Base-by-base conservation (phyloP, 1,140 invertebrate species). In the Bactericera cockerelli region DNA sequence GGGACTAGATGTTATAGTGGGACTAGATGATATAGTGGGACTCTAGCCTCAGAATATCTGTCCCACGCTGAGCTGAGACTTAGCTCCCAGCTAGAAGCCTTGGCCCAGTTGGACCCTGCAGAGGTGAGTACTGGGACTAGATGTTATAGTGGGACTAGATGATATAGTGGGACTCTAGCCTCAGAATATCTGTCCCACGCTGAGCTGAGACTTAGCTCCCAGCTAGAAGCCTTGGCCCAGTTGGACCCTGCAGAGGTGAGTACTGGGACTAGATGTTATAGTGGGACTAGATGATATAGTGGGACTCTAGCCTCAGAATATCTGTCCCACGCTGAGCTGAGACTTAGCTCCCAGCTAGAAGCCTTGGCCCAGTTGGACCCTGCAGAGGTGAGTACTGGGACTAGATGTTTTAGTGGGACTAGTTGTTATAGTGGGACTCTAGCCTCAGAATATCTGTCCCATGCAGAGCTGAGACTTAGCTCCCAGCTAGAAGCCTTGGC, bases 111-210 rank as follows among this genome's bases (percentile, higher is more conserved):
- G 19, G 22, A 59, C n/a, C 4, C 49, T 1, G 0, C n/a, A n/a
- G n/a, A n/a, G n/a, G n/a, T n/a, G n/a, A n/a, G n/a, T n/a, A n/a
- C n/a, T n/a, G n/a, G n/a, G n/a, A n/a, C n/a, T n/a, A n/a, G n/a
- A n/a, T n/a, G n/a, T n/a, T n/a, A n/a, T n/a, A n/a, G n/a, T n/a
- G n/a, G n/a, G n/a, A n/a, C n/a, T n/a, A n/a, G n/a, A n/a, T n/a
- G n/a, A n/a, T n/a, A n/a, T n/a, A n/a, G n/a, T n/a, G n/a, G n/a
- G n/a, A 75, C 83, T 57, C 72, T 96, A 10, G 88, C 87, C 70
- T 77, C 81, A 61, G 88, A 93, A 70, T 96, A 94, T 74, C 73
- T 97, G 26, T 77, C 76, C 33, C 90, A 93, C 73, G 86, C 91
- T 2, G 80, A 86, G 63, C 83, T 81, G 65, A 79, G 87, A 61